Conservation (phyloP, 2,113 vertebrate genomes). For the Brachionichthys hirsutus region DNA sequence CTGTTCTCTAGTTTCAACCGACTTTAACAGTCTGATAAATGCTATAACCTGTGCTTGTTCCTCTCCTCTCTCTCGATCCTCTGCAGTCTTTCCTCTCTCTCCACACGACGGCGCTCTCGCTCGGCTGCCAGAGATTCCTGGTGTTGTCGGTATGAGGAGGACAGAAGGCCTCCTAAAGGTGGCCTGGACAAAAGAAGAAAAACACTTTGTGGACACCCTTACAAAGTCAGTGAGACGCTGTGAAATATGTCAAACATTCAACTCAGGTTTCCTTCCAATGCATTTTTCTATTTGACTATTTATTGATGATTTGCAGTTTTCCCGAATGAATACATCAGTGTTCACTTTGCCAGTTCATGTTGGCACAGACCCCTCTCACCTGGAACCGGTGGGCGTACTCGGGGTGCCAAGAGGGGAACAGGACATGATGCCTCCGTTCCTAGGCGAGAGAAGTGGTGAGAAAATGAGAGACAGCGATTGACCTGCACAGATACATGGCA, state of each 20-base stretch:
- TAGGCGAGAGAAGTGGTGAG: slow-evolving; percentile 49
- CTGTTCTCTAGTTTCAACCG: neutral
- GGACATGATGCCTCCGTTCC: slow-evolving; percentile 69
- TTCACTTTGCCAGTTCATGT: neutral
- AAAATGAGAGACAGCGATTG: slow-evolving; percentile 12
- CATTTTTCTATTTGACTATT: neutral
- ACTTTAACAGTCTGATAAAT: neutral
- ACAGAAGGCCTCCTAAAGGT: slow-evolving; percentile 86
- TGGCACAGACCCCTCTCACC: slow-evolving; percentile 39
- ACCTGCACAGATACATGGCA: slow-evolving; percentile 10
- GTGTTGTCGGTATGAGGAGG: slow-evolving; percentile 93
- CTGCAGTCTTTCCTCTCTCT: slow-evolving; percentile 93
- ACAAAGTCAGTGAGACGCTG: neutral
- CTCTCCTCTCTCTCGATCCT: slow-evolving; percentile 95
- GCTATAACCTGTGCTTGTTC: slow-evolving; percentile 90
- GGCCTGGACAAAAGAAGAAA: slow-evolving; percentile 71
- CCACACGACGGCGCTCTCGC: slow-evolving; percentile 88
- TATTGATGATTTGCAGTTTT: neutral
- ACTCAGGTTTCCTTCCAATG: neutral
- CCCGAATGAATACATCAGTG: no score
- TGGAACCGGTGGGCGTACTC: slow-evolving; percentile 58
- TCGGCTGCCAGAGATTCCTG: slow-evolving; percentile 94
- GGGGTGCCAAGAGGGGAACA: slow-evolving; percentile 49
- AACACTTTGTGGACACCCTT: neutral
- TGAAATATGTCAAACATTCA: neutral